Base-by-base conservation (phyloP, 2,888 invertebrate species). In the Drosophila peninsularis region DNA sequence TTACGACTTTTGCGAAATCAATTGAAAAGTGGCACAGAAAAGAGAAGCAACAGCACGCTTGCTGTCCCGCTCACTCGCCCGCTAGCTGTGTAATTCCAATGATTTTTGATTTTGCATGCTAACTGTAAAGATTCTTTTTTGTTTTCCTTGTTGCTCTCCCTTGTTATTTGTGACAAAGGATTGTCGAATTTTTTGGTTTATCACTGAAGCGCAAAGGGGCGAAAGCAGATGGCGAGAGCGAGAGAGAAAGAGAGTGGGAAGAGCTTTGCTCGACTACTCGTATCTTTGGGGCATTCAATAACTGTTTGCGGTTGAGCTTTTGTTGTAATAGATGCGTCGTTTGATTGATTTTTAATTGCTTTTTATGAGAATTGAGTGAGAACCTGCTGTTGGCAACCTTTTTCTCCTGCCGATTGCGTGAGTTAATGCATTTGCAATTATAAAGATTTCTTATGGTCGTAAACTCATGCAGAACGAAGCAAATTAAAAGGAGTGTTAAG, bases 1-100 rank as follows among this genome's bases (percentile, higher is more conserved):
- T 89, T 83, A 83, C 88, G 85, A 81, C 89, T 89, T 83, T 81
- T 71, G 73, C 70, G 78, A 84, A 83, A 87, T 89, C 89, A 87
- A 83, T 83, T 87, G 68, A 63, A 86, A 82, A 87, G 72, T 83
- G 77, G 88, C 69, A 72, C 80, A 86, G 36, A 65, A 71, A 68
- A 55, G 58, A 53, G 77, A 64, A 41, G 37, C 41, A 62, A 19
- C 27, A 54, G 50, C 52, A 55, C 24, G 10, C 39, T 36, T 1
- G 11, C 9, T 7, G 11, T 27, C 52, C 5, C 41, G 5, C 14
- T 14, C 32, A 37, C 21, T n/a, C 39, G 39, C 21, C 10, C 32
- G 0, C 24, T 11, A 11, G 24, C 27, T 11, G 13, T 39, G 39
- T 54, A 34, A 58, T 30, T 52, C 54, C 30, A 62, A 11, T 56